phyloP scores from a whole-genome alignment of 2,888 invertebrate genomes.

The Acrobasis suavella region DNA sequence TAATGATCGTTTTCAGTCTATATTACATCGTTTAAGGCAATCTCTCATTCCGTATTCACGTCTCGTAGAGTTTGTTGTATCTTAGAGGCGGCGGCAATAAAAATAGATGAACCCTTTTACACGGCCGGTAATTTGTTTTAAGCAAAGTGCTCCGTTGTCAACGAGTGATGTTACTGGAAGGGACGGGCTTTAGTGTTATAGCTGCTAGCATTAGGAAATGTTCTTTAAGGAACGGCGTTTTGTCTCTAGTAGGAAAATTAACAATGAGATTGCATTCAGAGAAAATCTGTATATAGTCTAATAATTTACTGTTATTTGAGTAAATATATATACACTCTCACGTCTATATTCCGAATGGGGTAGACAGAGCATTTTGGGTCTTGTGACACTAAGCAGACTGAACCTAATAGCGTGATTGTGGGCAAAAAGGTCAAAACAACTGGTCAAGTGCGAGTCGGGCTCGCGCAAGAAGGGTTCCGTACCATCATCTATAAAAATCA shows the following conservation, averaged over 20 bases:
- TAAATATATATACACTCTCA: too few species aligned
- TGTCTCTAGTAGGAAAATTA: neutral
- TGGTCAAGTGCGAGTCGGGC: too few species aligned
- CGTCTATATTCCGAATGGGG: too few species aligned
- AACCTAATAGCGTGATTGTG: too few species aligned
- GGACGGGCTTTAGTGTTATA: neutral
- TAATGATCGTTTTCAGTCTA: neutral
- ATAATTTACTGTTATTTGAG: too few species aligned
- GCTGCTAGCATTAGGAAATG: neutral
- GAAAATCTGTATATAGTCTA: too few species aligned
- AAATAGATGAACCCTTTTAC: constrained; percentile 56
- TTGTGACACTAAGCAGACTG: too few species aligned
- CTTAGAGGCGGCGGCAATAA: constrained; percentile 41
- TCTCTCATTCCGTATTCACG: constrained; percentile 39
- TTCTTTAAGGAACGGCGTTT: neutral
- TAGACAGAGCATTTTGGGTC: too few species aligned
- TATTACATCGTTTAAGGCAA: neutral
- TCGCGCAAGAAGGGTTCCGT: too few species aligned
- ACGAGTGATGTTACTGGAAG: constrained; percentile 22
- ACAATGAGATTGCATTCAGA: neutral
- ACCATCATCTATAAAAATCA: too few species aligned
- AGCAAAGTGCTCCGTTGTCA: constrained; percentile 44
- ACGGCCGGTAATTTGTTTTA: constrained; percentile 56
- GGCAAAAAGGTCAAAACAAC: too few species aligned
- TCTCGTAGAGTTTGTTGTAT: constrained; percentile 33